A percentile compares a stretch with the other conserved stretches of the same genome.
Conservation (phyloP, 1,140 invertebrate species). For the Drosophila lini region DNA sequence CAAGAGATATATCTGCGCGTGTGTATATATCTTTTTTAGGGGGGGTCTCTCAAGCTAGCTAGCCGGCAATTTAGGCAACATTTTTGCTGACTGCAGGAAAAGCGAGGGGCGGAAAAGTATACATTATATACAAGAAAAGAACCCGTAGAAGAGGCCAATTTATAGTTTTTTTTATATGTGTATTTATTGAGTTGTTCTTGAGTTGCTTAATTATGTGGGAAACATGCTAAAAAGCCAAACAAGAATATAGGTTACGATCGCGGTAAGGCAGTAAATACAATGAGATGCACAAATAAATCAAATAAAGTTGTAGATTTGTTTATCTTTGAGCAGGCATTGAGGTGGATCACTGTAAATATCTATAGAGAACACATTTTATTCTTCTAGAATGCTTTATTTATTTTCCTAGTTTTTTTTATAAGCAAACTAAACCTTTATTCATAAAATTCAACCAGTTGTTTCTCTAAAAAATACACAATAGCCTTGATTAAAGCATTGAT, state of each 20-base stretch:
- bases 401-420: conserved; percentile 14
- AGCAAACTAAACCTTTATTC: neutral
- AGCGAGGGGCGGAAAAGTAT: conserved; percentile 7
- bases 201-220: conserved; percentile 37
- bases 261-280: conserved; percentile 4
- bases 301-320: conserved; percentile 13
- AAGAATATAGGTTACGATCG: conserved; percentile 20
- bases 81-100: conserved; percentile 33
- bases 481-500: conserved; percentile 30
- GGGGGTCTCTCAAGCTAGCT: conserved; percentile 20
- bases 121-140: conserved; percentile 12
- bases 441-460: conserved; percentile 15
- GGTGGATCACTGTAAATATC: neutral
- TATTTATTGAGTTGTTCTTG: conserved; percentile 33
- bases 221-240: conserved; percentile 3
- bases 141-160: conserved; percentile 43
- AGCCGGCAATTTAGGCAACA: conserved; percentile 56
- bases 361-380: neutral
- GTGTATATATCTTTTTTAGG: conserved; percentile 29
- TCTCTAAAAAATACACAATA: conserved; percentile 25
- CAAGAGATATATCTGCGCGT: conserved; percentile 21
- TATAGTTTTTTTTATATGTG: conserved; percentile 52
- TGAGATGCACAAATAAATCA: neutral
- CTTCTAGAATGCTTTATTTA: neutral
- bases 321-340: neutral